phyloP scores from a whole-genome alignment of 2,888 invertebrate species.

The Pyrgus malvae region DNA sequence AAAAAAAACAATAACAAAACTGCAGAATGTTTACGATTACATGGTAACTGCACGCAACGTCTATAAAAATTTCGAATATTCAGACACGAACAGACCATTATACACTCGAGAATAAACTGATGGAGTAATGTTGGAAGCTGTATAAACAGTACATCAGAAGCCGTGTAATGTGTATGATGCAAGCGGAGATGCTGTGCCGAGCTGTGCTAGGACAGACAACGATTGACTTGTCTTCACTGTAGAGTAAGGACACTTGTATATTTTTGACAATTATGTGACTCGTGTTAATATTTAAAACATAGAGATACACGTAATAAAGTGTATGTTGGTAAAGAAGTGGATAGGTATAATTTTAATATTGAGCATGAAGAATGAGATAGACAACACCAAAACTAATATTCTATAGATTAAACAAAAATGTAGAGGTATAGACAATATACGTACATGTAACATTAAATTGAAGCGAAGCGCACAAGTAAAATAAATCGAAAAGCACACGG shows the following conservation, averaged over 20 bases:
- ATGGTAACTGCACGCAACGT: neutral
- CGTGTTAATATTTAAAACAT: neutral
- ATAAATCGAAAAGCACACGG: conserved; percentile 77
- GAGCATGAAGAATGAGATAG: conserved; percentile 25
- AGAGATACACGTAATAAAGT: conserved; percentile 8
- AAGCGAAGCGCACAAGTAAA: conserved; percentile 71
- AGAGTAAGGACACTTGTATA: neutral
- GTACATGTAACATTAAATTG: conserved; percentile 49
- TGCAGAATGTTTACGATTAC: neutral
- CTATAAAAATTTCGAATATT: too few species aligned
- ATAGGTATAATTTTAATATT: conserved; percentile 2
- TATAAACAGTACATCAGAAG: conserved; percentile 46
- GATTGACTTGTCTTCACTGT: conserved; percentile 26
- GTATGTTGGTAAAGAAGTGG: conserved; percentile 16
- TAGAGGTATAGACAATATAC: conserved; percentile 31
- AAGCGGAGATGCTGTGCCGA: conserved; percentile 46
- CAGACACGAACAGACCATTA: neutral
- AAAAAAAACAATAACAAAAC: too few species aligned
- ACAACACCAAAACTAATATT: conserved; percentile 29
- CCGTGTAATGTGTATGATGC: conserved; percentile 55
- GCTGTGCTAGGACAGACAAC: conserved; percentile 41
- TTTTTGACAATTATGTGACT: neutral
- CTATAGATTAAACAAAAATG: conserved; percentile 30
- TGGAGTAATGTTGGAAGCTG: neutral
- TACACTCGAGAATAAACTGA: conserved; percentile 1